Conservation (phyloP, 2,797 vertebrate species). For the Cynopterus sphinx region DNA sequence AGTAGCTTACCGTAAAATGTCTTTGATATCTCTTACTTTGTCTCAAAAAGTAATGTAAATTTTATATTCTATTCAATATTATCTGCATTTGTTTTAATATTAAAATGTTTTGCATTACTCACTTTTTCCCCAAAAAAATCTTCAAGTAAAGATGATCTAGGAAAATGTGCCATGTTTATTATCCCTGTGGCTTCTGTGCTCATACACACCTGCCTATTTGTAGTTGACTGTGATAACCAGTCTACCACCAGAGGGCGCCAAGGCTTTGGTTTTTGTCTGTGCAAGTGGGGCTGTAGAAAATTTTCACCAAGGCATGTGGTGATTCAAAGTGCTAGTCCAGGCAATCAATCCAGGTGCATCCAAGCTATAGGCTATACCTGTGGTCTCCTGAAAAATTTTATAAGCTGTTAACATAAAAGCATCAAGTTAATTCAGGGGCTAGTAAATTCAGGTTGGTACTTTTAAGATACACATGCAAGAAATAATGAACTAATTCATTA, state of each 20-base stretch:
- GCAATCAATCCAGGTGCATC: neutral
- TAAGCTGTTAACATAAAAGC: neutral
- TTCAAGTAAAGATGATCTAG: constrained; percentile 73
- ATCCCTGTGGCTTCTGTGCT: constrained; percentile 63
- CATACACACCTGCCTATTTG: neutral
- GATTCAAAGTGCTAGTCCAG: neutral
- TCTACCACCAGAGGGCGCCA: constrained; percentile 57
- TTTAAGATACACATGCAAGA: neutral
- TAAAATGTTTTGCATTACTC: constrained; percentile 73
- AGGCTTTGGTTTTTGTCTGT: neutral
- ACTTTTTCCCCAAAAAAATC: neutral
- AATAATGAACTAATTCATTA: neutral
- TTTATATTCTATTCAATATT: constrained; percentile 71
- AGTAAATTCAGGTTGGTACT: neutral
- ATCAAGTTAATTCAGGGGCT: neutral
- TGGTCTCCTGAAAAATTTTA: neutral
- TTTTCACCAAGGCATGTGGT: neutral
- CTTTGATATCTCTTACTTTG: constrained; percentile 62
- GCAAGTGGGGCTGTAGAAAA: neutral
- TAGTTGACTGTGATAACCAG: neutral
- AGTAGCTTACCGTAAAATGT: constrained; percentile 52
- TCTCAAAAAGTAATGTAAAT: constrained; percentile 69
- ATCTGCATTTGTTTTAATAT: constrained; percentile 71
- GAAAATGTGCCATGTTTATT: constrained; percentile 62
- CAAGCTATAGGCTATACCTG: neutral